Base-by-base conservation (phyloP, 2,888 invertebrate genomes). In the Lypha dubia region DNA sequence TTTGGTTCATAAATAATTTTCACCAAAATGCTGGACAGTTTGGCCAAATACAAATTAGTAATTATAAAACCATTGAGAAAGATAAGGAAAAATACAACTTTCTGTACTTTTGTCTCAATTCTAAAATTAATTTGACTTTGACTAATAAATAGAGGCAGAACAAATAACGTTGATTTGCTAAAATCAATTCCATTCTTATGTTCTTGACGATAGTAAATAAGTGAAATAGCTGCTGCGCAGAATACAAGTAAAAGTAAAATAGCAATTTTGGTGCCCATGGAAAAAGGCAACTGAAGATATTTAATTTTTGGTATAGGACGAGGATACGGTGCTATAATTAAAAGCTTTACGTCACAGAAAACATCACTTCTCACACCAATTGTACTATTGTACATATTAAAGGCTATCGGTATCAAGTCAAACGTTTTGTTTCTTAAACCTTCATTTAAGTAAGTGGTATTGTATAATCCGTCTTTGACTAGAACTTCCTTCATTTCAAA, bases 21-120 rank as follows among this genome's bases (percentile, higher is more conserved):
- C 22, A 81, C 70, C 46, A 81, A 56, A 0, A 81, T 4, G 41
- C 81, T 81, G 9, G 68, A 81, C 53, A 81, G n/a, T 38, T 63
- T 75, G 20, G 75, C 74, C 49, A 75, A 46, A 44, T 63, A 81
- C 9, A 75, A 56, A 38, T 70, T 81, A 24, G 63, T 56, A 6
- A 75, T 6, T 8, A 81, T 63, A 22, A 81, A 74, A 17, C 62
- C 68, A n/a, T 62, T 63, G 13, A 81, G 13, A 6, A 70, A 17
- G 8, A 75, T 17, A 15, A 81, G n/a, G 2, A 49, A 4, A 35
- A 35, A 70, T 1, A 56, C n/a, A 3, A 62, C 0, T n/a, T 75
- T 81, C 4, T 75, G 62, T 15, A 53, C 24, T 17, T 8, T 11
- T 0, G 75, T 70, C 13, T 35, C 22, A 6, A 46, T 38, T 15